A percentile compares a stretch with the other conserved stretches of the same genome.
phyloP scores from a whole-genome alignment of 2,113 vertebrate species.

The Sminthopsis crassicaudata region DNA sequence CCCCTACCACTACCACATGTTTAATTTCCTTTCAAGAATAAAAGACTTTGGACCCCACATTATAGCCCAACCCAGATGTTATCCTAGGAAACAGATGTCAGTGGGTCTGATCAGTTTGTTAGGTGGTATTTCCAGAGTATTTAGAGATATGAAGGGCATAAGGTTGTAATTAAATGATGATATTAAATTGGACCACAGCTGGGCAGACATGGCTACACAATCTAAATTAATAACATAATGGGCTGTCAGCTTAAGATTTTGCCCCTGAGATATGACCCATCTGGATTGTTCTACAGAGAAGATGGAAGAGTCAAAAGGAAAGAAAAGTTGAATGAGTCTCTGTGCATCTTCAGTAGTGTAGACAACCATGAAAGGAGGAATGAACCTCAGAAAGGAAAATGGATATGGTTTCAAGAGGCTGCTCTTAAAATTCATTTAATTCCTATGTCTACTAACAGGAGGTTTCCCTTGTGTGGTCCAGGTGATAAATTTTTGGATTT shows the following conservation, averaged over 20 bases:
- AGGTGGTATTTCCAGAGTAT: background rate
- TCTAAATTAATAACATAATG: constrained; percentile 51
- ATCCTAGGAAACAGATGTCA: too few species aligned
- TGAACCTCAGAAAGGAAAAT: background rate
- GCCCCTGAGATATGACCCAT: background rate
- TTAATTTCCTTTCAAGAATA: background rate
- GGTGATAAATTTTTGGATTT: background rate
- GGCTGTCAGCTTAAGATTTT: constrained; percentile 17
- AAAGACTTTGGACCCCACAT: background rate
- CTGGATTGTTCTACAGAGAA: constrained; percentile 35
- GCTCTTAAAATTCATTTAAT: background rate
- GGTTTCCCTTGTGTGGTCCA: background rate
- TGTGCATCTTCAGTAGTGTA: background rate
- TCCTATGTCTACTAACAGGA: background rate
- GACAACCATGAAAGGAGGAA: background rate
- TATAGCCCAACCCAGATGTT: background rate
- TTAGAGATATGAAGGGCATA: background rate
- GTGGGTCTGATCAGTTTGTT: background rate
- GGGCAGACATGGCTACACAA: constrained; percentile 22
- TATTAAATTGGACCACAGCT: background rate
- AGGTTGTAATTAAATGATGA: background rate
- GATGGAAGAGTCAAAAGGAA: background rate
- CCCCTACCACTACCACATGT: background rate
- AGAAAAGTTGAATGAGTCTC: rapidly evolving
- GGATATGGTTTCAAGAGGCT: background rate